These are phyloP conservation scores for Cuculus canorus DNA, from an alignment of 2,797 vertebrate species.

Conservation along the genomic window DNA sequence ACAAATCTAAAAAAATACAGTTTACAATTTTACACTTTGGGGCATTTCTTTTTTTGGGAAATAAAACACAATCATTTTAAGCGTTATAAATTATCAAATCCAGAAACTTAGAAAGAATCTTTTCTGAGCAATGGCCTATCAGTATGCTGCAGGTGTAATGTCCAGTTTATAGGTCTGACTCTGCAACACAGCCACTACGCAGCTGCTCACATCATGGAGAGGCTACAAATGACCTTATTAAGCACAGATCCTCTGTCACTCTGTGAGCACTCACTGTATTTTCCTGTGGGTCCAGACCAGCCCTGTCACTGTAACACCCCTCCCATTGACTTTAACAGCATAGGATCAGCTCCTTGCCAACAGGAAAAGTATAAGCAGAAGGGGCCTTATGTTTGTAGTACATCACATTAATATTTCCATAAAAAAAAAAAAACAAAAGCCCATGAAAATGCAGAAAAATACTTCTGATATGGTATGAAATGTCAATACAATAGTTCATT, in stretches of 20 bases:
- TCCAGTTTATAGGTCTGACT: conserved; percentile 10
- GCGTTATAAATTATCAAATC: neutral
- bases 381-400: neutral
- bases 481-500: neutral
- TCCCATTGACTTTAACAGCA: neutral
- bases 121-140: neutral
- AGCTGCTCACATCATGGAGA: conserved; percentile 5
- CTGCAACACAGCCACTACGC: neutral
- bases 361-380: neutral
- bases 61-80: neutral
- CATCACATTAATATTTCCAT: conserved; percentile 23
- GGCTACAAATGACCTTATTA: conserved; percentile 1
- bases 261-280: conserved; percentile 8
- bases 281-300: conserved; percentile 15
- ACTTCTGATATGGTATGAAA: neutral
- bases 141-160: neutral
- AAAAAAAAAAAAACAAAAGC: neutral
- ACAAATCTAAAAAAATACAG: neutral
- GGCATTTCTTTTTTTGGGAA: neutral
- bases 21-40: neutral
- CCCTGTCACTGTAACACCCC: neutral
- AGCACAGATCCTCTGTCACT: neutral
- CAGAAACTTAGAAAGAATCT: neutral
- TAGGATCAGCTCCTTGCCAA: neutral
- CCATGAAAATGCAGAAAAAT: neutral